Evolutionary conservation across 2,797 vertebrate genomes (phyloP), one percentile per base, ranked within the genome.

Genomic region (Macropodus opercularis): DNA sequence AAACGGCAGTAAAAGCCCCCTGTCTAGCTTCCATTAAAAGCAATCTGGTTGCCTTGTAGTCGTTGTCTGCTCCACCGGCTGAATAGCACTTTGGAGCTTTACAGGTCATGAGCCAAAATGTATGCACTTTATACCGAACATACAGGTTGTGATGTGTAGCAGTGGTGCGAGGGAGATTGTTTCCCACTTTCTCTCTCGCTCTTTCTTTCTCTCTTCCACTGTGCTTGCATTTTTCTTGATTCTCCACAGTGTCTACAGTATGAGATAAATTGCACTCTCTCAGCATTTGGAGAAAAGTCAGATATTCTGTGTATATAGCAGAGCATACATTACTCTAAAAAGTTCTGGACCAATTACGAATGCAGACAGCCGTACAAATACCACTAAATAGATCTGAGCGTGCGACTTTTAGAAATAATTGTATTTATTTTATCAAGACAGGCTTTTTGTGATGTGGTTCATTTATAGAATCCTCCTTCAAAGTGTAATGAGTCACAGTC

Each of bases 1-100:
- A 85, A 75, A 72, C 64, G 67, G 63, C 81, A 56, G 75, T 85
- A 69, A 86, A 84, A 84, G 85, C 83, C 47, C 48, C 61, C 34
- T 26, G 63, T 27, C 50, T 27, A 18, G 47, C 64, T 12, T 83
- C 85, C 86, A 60, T 82, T 86, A 85, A 62, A 79, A 80, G 80
- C 80, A 72, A 61, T 79, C 75, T 53, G 57, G 60, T 68, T 65
- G 71, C 43, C 40, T 21, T 40, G 59, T 24, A 60, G 78, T 66
- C 73, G 63, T 57, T 78, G 75, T 74, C 69, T 69, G 63, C 66
- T 41, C 48, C 51, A 31, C 23, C 56, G 51, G 57, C 39, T 48
- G 48, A 36, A 54, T 41, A 31, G 34, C 63, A 57, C 77, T 72
- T 63, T 58, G 74, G 79, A 77, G 72, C 59, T 83, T 79, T 77